Evolutionary conservation across 2,113 vertebrate genomes (phyloP), one percentile per base, ranked within the genome.

Genomic region (Epinephelus cyanopodus): DNA sequence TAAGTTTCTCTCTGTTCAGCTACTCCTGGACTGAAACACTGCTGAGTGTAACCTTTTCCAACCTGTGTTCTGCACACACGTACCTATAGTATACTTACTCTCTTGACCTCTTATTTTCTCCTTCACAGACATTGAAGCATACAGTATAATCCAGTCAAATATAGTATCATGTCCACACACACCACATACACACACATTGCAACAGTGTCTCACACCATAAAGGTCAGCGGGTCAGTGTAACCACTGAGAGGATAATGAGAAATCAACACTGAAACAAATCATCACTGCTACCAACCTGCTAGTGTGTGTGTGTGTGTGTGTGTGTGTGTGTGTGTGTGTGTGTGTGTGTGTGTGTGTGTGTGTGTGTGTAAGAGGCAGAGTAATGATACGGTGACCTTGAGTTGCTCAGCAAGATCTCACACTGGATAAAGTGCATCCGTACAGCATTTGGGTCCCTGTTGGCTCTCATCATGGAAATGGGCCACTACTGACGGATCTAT

Each of bases 231-330:
- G 82, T 84, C 74, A 79, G 56, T 83, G 60, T 23, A 81, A 78
- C 65, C 60, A 76, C 74, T 33, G 57, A 75, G 39, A 75, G 61
- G 54, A 82, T 84, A 82, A 91, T 91, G 85, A 87, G 71, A 84
- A 89, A 85, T 78, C 86, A 85, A 63, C 82, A 75, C 61, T 50
- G 66, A 87, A 83, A 89, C 85, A 89, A 87, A 87, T 84, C 77
- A 78, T 54, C 1, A 25, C 67, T 63, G 75, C 79, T 84, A 60
- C 57, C 67, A 69, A 42, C 56, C 74, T 79, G 65, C 50, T 6
- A 54, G 67, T 21, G 29, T 47, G n/a, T 21, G 39, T 75, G 21
- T 75, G 10, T 60, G 29, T 54, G 54, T 45, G 23, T 47, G 15
- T 75, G 23, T 62, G 54, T 29, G 56, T 77, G 23, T 61, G 42